Base-by-base conservation (phyloP, 2,113 vertebrate genomes). In the Prochilodus magdalenae region DNA sequence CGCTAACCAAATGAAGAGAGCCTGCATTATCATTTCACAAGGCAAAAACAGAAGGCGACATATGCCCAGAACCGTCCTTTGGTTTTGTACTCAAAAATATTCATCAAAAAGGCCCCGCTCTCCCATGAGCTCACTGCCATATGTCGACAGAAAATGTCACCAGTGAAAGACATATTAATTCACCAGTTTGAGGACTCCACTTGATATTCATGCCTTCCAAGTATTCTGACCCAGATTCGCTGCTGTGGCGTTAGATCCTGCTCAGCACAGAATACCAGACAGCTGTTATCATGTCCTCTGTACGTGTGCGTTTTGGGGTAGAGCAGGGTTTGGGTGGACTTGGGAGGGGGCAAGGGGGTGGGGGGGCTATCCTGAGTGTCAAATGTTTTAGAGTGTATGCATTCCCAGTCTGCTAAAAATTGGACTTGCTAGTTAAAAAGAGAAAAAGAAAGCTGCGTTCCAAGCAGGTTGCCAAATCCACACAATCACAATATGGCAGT, bases 71-170 rank as follows among this genome's bases (percentile, higher is more conserved):
- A 92, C 92, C 92, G 93, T 96, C 94, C 94, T 95, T 95, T 95
- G 90, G 93, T 95, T 95, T 95, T 91, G 93, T 94, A 96, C 91
- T 96, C 93, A 95, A 94, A 81, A 95, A 93, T 95, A 96, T 96
- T 96, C 95, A 97, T 98, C 96, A 97, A 97, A 97, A 97, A 96
- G 86, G 86, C 59, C 81, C 74, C 93, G 92, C 93, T 94, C 93
- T 99, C 96, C 97, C 96, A 93, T 96, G 97, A 98, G 97, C 94
- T 92, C 90, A 82, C 93, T 93, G 93, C 96, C 97, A 98, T 98
- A 97, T 98, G 96, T 94, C 93, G 86, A 92, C 91, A 93, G 95
- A 96, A 98, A 99, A 98, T 98, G 97, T 98, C 97, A 99, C 95
- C 96, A 94, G 95, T 96, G 95, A 97, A 97, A 97, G 96, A 96